Percentiles rank a stretch among this genome's conserved stretches.
Evolutionary conservation across 2,888 invertebrate species (phyloP).

Genomic region (Chrysina gloriosa): DNA sequence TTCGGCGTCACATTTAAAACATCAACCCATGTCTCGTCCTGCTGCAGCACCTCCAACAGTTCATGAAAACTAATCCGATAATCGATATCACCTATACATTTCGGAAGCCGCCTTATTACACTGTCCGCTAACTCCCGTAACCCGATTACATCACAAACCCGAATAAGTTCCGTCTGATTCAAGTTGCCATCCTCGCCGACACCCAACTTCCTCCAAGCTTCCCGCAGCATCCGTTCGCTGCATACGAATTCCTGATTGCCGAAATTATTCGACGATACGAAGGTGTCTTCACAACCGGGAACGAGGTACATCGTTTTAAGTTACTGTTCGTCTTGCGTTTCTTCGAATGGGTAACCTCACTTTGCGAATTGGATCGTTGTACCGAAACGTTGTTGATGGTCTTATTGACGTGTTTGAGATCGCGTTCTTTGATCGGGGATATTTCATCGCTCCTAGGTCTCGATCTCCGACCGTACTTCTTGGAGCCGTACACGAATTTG

Average conservation of each 20-base stretch:
- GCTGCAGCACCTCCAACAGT: constrained; percentile 72
- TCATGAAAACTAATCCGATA: constrained; percentile 75
- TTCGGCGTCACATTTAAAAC: constrained; percentile 47
- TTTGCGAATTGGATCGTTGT: constrained; percentile 70
- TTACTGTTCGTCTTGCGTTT: constrained; percentile 66
- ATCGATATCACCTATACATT: constrained; percentile 73
- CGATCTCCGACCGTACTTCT: constrained; percentile 81
- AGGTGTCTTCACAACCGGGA: constrained; percentile 60
- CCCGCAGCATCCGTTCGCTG: constrained; percentile 72
- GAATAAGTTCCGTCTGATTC: constrained; percentile 72
- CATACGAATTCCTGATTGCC: constrained; percentile 59
- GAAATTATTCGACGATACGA: constrained; percentile 63
- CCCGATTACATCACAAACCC: constrained; percentile 76
- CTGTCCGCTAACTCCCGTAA: constrained; percentile 74
- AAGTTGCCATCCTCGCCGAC: constrained; percentile 73
- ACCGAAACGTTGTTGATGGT: constrained; percentile 60
- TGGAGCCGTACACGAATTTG: constrained; percentile 78
- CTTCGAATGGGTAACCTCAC: constrained; percentile 67
- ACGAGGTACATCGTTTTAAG: constrained; percentile 69
- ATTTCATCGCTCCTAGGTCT: constrained; percentile 68
- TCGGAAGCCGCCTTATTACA: constrained; percentile 74
- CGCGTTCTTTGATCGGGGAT: constrained; percentile 62
- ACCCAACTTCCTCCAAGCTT: constrained; percentile 73
- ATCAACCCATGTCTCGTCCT: constrained; percentile 65
- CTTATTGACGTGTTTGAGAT: constrained; percentile 53